A percentile compares a stretch with the other conserved stretches of the same genome.
These are phyloP conservation scores for Halocynthia roretzi DNA, from an alignment of 23 tunicate genomes.

Conservation along the genomic window DNA sequence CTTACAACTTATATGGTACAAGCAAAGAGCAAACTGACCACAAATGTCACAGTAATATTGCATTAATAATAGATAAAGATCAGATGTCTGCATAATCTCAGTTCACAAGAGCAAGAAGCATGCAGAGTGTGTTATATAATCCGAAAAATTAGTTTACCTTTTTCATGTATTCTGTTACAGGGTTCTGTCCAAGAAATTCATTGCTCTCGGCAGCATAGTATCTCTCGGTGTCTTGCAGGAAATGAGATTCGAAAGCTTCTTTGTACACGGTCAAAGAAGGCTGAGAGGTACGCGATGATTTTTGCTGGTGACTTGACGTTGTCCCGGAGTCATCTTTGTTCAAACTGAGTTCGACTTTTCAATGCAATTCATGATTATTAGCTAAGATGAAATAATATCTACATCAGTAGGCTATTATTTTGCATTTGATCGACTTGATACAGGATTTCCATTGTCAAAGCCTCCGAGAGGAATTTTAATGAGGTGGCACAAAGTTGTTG, in stretches of 20 bases:
- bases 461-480: too few species aligned
- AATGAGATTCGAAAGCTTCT: slow-evolving; percentile 61
- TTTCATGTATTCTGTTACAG: slow-evolving; percentile 98
- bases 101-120: too few species aligned
- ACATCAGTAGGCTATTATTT: too few species aligned
- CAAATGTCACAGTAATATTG: background rate
- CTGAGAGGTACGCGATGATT: background rate
- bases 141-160: slow-evolving; percentile 43
- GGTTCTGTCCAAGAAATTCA: slow-evolving; percentile 86
- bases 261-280: slow-evolving; percentile 67
- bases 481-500: too few species aligned
- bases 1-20: background rate
- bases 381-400: too few species aligned
- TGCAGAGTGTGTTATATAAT: too few species aligned
- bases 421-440: too few species aligned
- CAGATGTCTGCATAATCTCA: too few species aligned
- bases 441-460: too few species aligned
- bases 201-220: slow-evolving; percentile 85
- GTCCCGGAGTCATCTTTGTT: slow-evolving; percentile 45
- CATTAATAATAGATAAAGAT: too few species aligned
- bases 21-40: background rate
- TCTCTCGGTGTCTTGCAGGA: slow-evolving; percentile 74
- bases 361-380: background rate
- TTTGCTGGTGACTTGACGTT: slow-evolving; percentile 14
- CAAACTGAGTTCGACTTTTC: slow-evolving; percentile 65